Conservation (phyloP, 2,113 vertebrate genomes). For the Sceloporus undulatus region DNA sequence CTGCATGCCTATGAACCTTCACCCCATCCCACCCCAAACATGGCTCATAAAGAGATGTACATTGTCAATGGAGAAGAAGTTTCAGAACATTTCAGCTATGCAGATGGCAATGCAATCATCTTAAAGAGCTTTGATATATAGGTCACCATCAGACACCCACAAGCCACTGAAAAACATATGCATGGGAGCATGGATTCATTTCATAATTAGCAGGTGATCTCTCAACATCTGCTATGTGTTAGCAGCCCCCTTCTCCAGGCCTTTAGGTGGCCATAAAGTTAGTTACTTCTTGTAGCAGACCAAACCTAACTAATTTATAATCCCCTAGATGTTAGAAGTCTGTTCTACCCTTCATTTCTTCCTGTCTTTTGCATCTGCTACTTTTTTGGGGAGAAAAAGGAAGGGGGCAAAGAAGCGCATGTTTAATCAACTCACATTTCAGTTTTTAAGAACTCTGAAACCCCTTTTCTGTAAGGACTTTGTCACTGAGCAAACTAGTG, state of each 20-base stretch:
- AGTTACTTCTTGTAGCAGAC: constrained; percentile 38
- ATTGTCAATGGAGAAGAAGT: not conserved
- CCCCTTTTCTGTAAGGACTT: too few relatives aligned
- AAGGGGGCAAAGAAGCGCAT: too few relatives aligned
- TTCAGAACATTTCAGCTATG: not conserved
- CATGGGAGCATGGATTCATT: constrained; percentile 21
- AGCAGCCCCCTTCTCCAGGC: constrained; percentile 25
- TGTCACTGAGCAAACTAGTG: too few relatives aligned
- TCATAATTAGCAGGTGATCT: constrained; percentile 48
- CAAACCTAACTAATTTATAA: constrained; percentile 32
- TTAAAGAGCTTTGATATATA: constrained; percentile 1
- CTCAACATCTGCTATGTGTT: constrained; percentile 42
- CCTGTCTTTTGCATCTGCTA: constrained; percentile 3
- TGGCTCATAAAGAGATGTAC: too few relatives aligned
- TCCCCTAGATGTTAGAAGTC: constrained; percentile 31
- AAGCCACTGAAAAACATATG: constrained; percentile 18
- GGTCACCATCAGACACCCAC: constrained; percentile 6
- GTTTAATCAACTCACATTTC: too few relatives aligned
- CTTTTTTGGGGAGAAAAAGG: not conserved
- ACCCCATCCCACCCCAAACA: too few relatives aligned
- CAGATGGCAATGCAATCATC: not conserved
- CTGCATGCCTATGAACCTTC: too few relatives aligned
- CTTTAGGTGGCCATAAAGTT: constrained; percentile 46
- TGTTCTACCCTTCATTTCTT: constrained; percentile 20
- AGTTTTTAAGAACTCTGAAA: too few relatives aligned